Evolutionary conservation across 1,140 invertebrate genomes (phyloP).

Genomic region (Antheraea pernyi): DNA sequence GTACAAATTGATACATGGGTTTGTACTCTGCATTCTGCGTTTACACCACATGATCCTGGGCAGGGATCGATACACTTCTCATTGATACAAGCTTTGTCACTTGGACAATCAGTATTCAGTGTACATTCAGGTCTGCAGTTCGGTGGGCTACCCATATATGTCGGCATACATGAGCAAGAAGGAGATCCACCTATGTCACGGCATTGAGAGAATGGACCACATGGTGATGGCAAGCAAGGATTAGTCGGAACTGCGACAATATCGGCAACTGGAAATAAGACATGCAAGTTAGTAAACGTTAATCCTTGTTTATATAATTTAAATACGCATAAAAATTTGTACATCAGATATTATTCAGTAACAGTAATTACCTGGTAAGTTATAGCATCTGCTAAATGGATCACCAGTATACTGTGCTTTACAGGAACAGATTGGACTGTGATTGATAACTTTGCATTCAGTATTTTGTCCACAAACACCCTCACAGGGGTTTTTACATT

Average conservation of each 20-base stretch:
- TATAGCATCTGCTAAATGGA: conserved; percentile 79
- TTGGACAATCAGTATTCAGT: conserved; percentile 86
- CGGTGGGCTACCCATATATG: conserved; percentile 86
- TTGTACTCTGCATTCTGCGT: conserved; percentile 87
- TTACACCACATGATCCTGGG: conserved; percentile 86
- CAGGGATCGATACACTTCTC: conserved; percentile 89
- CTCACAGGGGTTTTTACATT: conserved; percentile 80
- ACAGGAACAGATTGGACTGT: conserved; percentile 80
- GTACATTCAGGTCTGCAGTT: conserved; percentile 87
- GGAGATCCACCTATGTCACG: conserved; percentile 82
- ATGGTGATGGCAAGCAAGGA: conserved; percentile 86
- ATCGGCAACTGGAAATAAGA: conserved; percentile 53
- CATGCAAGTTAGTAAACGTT: neutral
- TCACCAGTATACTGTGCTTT: conserved; percentile 79
- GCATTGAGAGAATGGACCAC: conserved; percentile 87
- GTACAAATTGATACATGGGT: conserved; percentile 87
- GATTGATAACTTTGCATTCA: conserved; percentile 79
- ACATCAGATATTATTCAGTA: neutral
- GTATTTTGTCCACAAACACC: conserved; percentile 82
- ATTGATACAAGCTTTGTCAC: conserved; percentile 86
- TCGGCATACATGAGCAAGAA: conserved; percentile 84
- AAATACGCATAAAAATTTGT: too few relatives aligned
- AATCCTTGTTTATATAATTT: too few relatives aligned
- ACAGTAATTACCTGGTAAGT: conserved; percentile 7
- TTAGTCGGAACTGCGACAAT: conserved; percentile 52